Conservation (phyloP, 1,140 invertebrate genomes). For the Hylyphantes graminicola region DNA sequence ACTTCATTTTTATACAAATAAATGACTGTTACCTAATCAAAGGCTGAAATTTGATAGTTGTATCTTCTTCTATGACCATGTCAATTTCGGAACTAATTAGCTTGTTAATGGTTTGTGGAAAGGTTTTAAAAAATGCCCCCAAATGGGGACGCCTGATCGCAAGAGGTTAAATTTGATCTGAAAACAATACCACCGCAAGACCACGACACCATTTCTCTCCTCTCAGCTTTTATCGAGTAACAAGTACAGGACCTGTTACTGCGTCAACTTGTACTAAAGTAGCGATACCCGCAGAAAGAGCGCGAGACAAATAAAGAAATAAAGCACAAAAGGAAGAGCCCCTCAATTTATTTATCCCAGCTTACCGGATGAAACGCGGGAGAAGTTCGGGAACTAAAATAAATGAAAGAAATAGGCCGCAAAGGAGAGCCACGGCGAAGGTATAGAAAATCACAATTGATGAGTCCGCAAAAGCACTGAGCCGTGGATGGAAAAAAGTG, state of each 20-base stretch:
- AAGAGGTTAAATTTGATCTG: too few species aligned
- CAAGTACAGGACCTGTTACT: constrained; percentile 14
- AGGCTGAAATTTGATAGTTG: too few species aligned
- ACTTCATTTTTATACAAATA: too few species aligned
- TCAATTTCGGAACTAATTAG: too few species aligned
- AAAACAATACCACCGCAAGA: too few species aligned
- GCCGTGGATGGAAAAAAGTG: neutral
- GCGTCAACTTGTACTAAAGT: neutral
- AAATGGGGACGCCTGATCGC: too few species aligned
- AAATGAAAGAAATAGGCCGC: constrained; percentile 16
- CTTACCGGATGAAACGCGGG: constrained; percentile 12
- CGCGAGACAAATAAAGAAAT: too few species aligned
- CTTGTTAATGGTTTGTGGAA: too few species aligned
- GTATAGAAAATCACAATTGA: constrained; percentile 44
- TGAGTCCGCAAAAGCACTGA: constrained; percentile 24
- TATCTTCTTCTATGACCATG: too few species aligned
- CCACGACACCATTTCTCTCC: too few species aligned
- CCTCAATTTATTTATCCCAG: constrained; percentile 23
- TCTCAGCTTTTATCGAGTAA: neutral
- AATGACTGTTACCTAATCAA: too few species aligned
- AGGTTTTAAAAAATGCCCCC: too few species aligned
- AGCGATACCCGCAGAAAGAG: neutral
- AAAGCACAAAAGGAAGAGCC: neutral
- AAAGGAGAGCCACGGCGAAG: constrained; percentile 15
- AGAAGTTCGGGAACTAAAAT: constrained; percentile 29